Evolutionary conservation across 2,113 vertebrate species (phyloP).

Genomic region (Naja naja): DNA sequence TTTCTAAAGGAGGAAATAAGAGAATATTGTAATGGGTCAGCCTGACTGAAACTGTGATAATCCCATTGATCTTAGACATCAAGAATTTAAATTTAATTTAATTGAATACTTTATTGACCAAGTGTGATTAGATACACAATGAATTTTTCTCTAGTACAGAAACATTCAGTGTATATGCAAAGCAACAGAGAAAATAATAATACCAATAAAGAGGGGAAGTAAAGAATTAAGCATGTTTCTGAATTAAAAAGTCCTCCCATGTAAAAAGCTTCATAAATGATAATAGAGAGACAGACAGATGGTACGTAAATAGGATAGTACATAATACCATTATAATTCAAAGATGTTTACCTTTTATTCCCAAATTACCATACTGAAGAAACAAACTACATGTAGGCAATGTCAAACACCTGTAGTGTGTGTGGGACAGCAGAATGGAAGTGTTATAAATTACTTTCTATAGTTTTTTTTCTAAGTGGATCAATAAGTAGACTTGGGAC

Average conservation of each 20-base stretch:
- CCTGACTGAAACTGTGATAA: not conserved
- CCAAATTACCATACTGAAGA: not conserved
- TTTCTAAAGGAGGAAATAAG: not conserved
- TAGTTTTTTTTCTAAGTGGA: not conserved
- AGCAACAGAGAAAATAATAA: not conserved
- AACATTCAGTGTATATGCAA: not conserved
- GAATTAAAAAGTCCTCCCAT: not conserved
- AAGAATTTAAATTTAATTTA: not conserved
- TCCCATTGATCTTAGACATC: not conserved
- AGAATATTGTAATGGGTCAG: not conserved
- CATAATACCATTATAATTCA: not conserved
- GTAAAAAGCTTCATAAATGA: not conserved
- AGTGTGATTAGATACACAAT: not conserved
- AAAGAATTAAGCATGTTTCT: not conserved
- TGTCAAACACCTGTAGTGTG: not conserved
- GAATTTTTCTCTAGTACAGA: not conserved
- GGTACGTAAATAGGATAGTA: not conserved
- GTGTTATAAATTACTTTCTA: not conserved
- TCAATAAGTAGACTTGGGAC: not conserved
- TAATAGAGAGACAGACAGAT: not conserved
- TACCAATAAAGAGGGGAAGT: not conserved
- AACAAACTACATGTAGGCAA: not conserved
- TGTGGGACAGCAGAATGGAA: not conserved
- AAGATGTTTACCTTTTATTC: not conserved
- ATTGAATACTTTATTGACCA: not conserved